Conservation (phyloP, 2,113 vertebrate species). For the Dissostichus mawsoni region DNA sequence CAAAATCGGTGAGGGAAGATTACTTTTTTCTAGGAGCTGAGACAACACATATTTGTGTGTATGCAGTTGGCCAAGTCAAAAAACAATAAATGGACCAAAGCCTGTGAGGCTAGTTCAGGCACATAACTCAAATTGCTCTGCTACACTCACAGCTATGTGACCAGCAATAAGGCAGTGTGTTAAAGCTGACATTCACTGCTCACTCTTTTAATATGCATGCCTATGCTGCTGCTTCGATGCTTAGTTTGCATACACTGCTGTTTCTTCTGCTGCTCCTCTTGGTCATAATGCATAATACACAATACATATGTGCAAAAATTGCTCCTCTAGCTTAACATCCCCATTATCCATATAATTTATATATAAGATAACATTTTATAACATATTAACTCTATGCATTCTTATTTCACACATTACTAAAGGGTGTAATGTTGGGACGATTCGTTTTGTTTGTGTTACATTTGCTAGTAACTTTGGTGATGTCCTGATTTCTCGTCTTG, state of each 20-base stretch:
- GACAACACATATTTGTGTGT: conserved; percentile 14
- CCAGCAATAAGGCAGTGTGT: conserved; percentile 7
- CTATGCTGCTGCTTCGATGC: neutral
- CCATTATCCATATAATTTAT: neutral
- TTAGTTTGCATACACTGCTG: neutral
- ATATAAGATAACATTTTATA: too few species aligned
- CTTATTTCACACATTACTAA: neutral
- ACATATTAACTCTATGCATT: neutral
- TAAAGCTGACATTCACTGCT: conserved; percentile 12
- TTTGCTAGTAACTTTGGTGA: neutral
- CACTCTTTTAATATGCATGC: conserved; percentile 21
- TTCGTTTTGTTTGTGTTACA: neutral
- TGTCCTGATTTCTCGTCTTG: neutral
- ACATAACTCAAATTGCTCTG: conserved; percentile 7
- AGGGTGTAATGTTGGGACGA: neutral
- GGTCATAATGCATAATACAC: neutral
- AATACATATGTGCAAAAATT: conserved; percentile 11
- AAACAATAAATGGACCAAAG: conserved; percentile 31
- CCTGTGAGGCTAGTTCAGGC: conserved; percentile 11
- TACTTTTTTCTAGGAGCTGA: neutral
- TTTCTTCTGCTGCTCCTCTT: neutral
- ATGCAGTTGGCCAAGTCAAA: conserved; percentile 20
- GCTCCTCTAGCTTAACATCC: neutral
- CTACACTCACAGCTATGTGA: conserved; percentile 8
- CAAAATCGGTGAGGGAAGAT: neutral